Percentiles rank a stretch among this genome's conserved stretches.
Conservation (phyloP, 2,113 vertebrate genomes). For the Trochalopteron elliotii region DNA sequence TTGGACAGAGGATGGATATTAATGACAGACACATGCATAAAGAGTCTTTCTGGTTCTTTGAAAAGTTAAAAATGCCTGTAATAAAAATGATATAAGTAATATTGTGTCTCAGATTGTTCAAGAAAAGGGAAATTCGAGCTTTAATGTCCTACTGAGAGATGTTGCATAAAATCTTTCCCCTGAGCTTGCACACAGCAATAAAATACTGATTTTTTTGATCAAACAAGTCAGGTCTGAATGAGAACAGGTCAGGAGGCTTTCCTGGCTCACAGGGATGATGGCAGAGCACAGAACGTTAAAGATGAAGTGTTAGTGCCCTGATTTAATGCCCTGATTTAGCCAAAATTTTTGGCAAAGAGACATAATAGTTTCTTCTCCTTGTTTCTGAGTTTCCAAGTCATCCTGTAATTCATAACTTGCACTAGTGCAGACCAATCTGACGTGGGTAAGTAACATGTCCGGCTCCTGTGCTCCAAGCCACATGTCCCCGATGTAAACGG, state of each 20-base stretch:
- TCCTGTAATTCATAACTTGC: not conserved
- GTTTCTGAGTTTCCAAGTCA: not conserved
- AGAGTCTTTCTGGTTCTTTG: not conserved
- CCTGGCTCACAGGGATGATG: not conserved
- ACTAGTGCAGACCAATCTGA: conserved; percentile 66
- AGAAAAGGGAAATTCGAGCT: not conserved
- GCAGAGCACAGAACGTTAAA: not conserved
- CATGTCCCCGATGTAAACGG: too few relatives aligned
- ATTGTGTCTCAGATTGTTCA: not conserved
- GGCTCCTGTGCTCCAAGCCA: conserved; percentile 52
- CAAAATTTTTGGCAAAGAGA: conserved; percentile 51
- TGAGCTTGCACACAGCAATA: too few relatives aligned
- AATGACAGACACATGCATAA: not conserved
- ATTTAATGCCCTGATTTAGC: not conserved
- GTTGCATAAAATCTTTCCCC: too few relatives aligned
- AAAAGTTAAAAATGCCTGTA: not conserved
- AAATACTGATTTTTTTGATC: too few relatives aligned
- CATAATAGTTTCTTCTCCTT: not conserved
- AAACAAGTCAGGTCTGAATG: too few relatives aligned
- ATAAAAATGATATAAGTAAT: not conserved
- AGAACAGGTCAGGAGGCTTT: too few relatives aligned
- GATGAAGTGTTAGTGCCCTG: not conserved
- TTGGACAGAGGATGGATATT: not conserved
- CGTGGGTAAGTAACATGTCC: conserved; percentile 5
- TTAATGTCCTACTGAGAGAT: not conserved